phyloP scores from a whole-genome alignment of 2,888 invertebrate genomes.

The Drepanosiphum platanoidis region DNA sequence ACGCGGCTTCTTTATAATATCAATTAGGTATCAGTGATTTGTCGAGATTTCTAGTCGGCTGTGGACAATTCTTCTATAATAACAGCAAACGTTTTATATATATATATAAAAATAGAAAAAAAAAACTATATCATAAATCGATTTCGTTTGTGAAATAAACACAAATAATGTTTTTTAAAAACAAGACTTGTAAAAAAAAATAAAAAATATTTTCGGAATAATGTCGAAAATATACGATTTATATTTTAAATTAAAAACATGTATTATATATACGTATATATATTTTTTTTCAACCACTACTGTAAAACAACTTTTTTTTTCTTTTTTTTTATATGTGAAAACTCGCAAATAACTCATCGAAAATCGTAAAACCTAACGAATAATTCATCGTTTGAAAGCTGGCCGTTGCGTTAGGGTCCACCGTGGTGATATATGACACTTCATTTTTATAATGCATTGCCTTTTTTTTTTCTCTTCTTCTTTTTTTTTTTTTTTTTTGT shows the following conservation, averaged over 20 bases:
- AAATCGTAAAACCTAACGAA: slow-evolving; percentile 31
- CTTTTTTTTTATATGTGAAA: background rate
- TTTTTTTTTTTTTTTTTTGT: too few species aligned
- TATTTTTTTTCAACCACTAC: background rate
- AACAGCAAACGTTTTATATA: too few species aligned
- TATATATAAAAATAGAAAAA: too few species aligned
- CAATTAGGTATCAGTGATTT: background rate
- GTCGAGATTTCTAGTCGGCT: background rate
- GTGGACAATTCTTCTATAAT: too few species aligned
- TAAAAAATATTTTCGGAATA: background rate
- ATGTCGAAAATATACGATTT: background rate
- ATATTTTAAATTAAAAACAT: background rate
- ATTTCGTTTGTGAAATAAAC: background rate
- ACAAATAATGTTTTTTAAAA: background rate
- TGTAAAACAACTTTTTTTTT: background rate
- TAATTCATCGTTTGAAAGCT: slow-evolving; percentile 52
- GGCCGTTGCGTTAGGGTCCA: background rate
- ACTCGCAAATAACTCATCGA: slow-evolving; percentile 37
- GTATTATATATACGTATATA: background rate
- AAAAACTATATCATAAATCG: too few species aligned
- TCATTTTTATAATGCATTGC: slow-evolving; percentile 55
- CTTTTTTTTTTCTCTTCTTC: too few species aligned
- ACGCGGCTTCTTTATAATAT: background rate
- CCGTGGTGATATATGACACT: slow-evolving; percentile 51
- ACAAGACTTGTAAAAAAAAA: background rate